Evolutionary conservation across 2,113 vertebrate genomes (phyloP), one percentile per base, ranked within the genome.

Genomic region (Forbesichthys agassizii): DNA sequence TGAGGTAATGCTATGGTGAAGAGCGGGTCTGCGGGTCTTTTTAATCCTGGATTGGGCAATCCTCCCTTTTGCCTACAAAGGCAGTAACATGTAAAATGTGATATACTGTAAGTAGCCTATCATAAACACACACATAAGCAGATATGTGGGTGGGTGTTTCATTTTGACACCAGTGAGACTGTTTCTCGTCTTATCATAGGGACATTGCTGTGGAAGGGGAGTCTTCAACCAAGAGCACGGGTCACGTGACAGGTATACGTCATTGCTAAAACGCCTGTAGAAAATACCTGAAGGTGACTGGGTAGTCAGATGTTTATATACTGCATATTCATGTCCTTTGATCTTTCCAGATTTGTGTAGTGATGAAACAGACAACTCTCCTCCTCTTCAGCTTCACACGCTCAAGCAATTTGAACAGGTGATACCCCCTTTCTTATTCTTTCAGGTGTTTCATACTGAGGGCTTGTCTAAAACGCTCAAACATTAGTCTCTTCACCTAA

Each of bases 401-500:
- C 89, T 93, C 79, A 91, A 82, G 69, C 51, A 92, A 59, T 93
- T 93, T 77, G 92, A 92, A 66, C 91, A 93, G 91, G 92, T 93
- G 58, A 88, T n/a, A 47, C 4, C 9, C 3, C 20, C 2, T 42
- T 13, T 16, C 42, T 16, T 8, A 3, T 33, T 33, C 5, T 3
- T 56, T 11, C 8, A 60, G 3, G 14, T 73, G 59, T 42, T 65
- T 46, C 18, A 51, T 3, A 27, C 10, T 20, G 55, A 27, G 3
- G 55, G 13, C n/a, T 61, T 42, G 13, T 11, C 13, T 8, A 60
- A 14, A 33, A 33, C 11, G 3, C 8, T 12, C 27, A 10, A 42
- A 61, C n/a, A n/a, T 61, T 47, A 20, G 2, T 42, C 16, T 61
- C 33, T 61, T 48, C 33, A 36, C 33, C 4, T 13, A 20, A 20